Base-by-base conservation (phyloP, 2,113 vertebrate species). In the Ageneiosus marmoratus region DNA sequence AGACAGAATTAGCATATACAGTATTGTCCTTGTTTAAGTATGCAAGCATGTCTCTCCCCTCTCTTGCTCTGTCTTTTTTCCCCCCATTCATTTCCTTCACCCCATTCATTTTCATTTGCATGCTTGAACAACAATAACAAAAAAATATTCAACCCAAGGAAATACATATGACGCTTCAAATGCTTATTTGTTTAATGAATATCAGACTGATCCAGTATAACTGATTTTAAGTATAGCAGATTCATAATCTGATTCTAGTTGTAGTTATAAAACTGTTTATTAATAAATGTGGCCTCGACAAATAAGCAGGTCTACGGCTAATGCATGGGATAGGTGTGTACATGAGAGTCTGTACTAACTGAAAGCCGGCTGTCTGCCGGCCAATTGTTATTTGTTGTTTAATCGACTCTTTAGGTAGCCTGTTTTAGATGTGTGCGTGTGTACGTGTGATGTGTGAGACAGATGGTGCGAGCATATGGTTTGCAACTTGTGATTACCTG, bases 401-500 rank as follows among this genome's bases (percentile, higher is more conserved):
- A 88, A 87, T 82, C 44, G 80, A 77, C 86, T 44, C 56, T 81
- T 81, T 82, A 83, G 83, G 74, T 85, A 73, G 77, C 79, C 73
- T 80, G 67, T 51, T 86, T 84, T 81, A 84, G 80, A 67, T 86
- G 77, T 60, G 79, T 44, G 80, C 29, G 48, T 4, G 41, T 67
- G 67, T 85, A 48, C 34, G 51, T 80, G 67, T 80, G 73, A 67
- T 79, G 79, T 77, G 55, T 60, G 55, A 88, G 86, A 90, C 93
- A 95, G 92, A 92, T 94, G 93, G 91, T 90, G 86, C 46, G 87
- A 91, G 87, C 93, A 94, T 94, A 93, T 93, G 92, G 91, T 92
- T 84, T 86, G 80, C 92, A 89, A 88, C 86, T 86, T 91, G 87
- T 89, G 87, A 89, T 88, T 87, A 87, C 89, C 86, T 91, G 87